phyloP scores from a whole-genome alignment of 2,888 invertebrate species.

The Podabrus alpinus region DNA sequence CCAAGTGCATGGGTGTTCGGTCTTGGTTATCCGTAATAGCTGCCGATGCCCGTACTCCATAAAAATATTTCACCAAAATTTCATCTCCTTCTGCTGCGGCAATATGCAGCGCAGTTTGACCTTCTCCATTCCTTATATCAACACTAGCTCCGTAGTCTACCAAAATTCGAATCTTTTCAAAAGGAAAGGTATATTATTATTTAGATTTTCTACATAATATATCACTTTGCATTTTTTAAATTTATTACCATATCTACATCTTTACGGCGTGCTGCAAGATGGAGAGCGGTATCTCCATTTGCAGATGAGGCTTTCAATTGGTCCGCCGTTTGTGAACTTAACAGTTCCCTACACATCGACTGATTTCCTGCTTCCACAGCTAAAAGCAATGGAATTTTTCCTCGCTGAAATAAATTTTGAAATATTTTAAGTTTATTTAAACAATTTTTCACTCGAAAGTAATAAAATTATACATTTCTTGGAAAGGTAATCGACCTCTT shows the following conservation, averaged over 20 bases:
- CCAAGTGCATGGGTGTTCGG: constrained; percentile 95
- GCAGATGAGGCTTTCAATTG: constrained; percentile 84
- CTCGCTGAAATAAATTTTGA: constrained; percentile 69
- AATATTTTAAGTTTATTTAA: too few species aligned
- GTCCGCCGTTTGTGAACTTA: constrained; percentile 84
- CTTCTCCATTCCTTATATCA: constrained; percentile 91
- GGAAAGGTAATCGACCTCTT: constrained; percentile 11
- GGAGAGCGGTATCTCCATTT: constrained; percentile 91
- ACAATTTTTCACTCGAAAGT: too few species aligned
- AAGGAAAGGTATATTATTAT: not conserved
- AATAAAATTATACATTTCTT: not conserved
- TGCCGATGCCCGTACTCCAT: constrained; percentile 92
- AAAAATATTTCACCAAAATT: constrained; percentile 91
- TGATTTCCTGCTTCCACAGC: constrained; percentile 95
- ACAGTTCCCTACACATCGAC: constrained; percentile 91
- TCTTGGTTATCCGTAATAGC: constrained; percentile 95
- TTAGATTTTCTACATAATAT: not conserved
- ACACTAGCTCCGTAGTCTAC: constrained; percentile 92
- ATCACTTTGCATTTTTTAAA: not conserved
- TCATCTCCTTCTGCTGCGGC: constrained; percentile 97
- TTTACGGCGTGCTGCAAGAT: constrained; percentile 89
- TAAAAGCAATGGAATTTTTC: constrained; percentile 89
- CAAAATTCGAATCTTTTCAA: constrained; percentile 70
- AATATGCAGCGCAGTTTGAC: constrained; percentile 93
- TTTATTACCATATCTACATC: constrained; percentile 84